These are phyloP conservation scores for Eristalis arbustorum DNA, from an alignment of 2,888 invertebrate species.

Conservation along the genomic window DNA sequence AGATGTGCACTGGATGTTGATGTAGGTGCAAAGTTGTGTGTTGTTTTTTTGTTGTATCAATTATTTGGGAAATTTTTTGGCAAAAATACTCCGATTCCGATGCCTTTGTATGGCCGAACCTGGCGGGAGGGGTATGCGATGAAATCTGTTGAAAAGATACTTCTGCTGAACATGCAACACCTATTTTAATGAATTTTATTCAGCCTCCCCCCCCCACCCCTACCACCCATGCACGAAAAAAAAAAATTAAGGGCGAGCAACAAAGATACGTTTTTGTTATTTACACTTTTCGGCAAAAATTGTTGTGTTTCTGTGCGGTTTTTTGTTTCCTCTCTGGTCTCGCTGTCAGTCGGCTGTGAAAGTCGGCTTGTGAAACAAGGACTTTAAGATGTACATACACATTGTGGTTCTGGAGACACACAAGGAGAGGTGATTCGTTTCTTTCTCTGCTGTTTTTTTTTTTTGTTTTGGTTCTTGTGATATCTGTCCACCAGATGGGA, in stretches of 20 bases:
- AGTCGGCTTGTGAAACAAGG: conserved; percentile 48
- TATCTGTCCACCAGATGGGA: conserved; percentile 69
- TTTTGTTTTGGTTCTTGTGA: conserved; percentile 15
- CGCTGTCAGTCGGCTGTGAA: neutral
- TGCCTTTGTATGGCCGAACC: conserved; percentile 47
- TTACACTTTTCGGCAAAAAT: conserved; percentile 23
- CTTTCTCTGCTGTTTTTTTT: conserved; percentile 1
- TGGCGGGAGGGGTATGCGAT: neutral
- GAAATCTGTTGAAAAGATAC: conserved; percentile 29
- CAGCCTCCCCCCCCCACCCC: neutral
- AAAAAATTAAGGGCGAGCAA: conserved; percentile 31
- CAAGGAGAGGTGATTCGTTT: conserved; percentile 53
- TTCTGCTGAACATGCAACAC: conserved; percentile 63
- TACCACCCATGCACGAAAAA: neutral
- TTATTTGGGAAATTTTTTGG: conserved; percentile 69
- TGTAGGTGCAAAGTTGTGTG: conserved; percentile 58
- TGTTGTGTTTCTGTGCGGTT: conserved; percentile 8
- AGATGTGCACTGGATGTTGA: conserved; percentile 43
- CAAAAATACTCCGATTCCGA: conserved; percentile 65
- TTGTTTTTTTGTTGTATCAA: conserved; percentile 35
- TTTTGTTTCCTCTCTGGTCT: neutral
- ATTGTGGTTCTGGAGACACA: conserved; percentile 50
- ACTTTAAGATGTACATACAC: conserved; percentile 49
- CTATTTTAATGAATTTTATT: conserved; percentile 67
- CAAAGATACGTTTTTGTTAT: conserved; percentile 49